Conservation (phyloP, 2,888 invertebrate species). For the Cordylochernes scorpioides region DNA sequence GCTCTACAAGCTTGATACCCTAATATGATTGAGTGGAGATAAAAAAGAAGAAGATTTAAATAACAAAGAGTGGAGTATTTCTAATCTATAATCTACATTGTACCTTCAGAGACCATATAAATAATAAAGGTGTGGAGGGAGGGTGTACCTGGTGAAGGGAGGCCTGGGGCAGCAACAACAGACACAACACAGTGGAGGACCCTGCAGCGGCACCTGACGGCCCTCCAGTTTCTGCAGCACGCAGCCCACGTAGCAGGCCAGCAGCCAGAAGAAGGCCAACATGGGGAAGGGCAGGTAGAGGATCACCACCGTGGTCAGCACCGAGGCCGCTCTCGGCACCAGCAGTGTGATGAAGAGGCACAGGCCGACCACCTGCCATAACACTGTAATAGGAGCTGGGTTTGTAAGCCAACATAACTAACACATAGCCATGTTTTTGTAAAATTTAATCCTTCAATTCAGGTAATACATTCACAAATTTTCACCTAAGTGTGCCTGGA, state of each 20-base stretch:
- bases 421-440: too few relatives aligned
- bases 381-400: not conserved
- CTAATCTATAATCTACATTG: too few relatives aligned
- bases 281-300: constrained; percentile 13
- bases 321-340: constrained; percentile 10
- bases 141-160: constrained; percentile 11
- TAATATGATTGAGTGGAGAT: too few relatives aligned
- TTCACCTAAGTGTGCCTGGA: too few relatives aligned
- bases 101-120: too few relatives aligned
- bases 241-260: constrained; percentile 12
- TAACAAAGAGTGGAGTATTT: too few relatives aligned
- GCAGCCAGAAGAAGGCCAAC: constrained; percentile 14
- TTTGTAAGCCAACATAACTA: constrained; percentile 1
- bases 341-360: constrained; percentile 14
- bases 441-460: too few relatives aligned
- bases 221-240: constrained; percentile 11
- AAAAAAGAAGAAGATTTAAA: too few relatives aligned
- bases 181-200: constrained; percentile 13
- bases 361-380: constrained; percentile 11
- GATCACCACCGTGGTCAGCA: constrained; percentile 5
- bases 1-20: too few relatives aligned
- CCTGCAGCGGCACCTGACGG: constrained; percentile 12
- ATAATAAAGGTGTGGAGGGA: too few relatives aligned
- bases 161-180: constrained; percentile 13
- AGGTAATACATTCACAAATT: too few relatives aligned